Percentiles rank a stretch among this genome's conserved stretches.
phyloP scores from a whole-genome alignment of 2,797 vertebrate species.

The Lagodon rhomboides region DNA sequence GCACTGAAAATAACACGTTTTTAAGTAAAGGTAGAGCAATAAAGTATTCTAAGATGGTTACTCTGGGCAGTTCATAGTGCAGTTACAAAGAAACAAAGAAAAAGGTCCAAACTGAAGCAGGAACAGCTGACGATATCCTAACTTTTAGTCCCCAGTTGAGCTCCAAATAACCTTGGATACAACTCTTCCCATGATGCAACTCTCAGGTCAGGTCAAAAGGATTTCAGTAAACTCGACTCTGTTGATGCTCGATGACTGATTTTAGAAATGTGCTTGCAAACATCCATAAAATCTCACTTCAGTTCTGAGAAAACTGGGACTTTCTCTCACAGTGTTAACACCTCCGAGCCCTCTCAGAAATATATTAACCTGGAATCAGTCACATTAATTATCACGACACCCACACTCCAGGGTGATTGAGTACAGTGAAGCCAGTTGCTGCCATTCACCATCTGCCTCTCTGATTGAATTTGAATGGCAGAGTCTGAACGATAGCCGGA shows the following conservation, averaged over 20 bases:
- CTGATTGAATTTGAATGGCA: constrained; percentile 48
- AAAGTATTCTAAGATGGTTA: too few species aligned
- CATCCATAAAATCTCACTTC: neutral
- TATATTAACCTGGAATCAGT: neutral
- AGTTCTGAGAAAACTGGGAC: neutral
- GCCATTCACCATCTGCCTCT: constrained; percentile 32
- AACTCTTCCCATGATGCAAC: neutral
- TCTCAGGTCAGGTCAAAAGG: too few species aligned
- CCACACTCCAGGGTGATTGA: constrained; percentile 5
- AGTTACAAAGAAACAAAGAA: neutral
- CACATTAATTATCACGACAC: neutral
- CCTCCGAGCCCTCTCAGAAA: neutral
- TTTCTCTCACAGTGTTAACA: neutral
- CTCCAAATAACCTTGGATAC: neutral
- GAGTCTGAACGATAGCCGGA: constrained; percentile 47
- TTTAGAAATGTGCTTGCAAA: too few species aligned
- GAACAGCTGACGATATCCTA: neutral
- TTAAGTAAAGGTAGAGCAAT: too few species aligned
- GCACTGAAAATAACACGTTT: too few species aligned
- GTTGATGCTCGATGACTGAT: too few species aligned
- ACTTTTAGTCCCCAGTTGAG: neutral
- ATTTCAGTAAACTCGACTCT: neutral
- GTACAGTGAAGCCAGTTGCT: constrained; percentile 20
- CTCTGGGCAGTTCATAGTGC: too few species aligned
- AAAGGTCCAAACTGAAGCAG: neutral